Base-by-base conservation (phyloP, 2,113 vertebrate species). In the Istiophorus platypterus region DNA sequence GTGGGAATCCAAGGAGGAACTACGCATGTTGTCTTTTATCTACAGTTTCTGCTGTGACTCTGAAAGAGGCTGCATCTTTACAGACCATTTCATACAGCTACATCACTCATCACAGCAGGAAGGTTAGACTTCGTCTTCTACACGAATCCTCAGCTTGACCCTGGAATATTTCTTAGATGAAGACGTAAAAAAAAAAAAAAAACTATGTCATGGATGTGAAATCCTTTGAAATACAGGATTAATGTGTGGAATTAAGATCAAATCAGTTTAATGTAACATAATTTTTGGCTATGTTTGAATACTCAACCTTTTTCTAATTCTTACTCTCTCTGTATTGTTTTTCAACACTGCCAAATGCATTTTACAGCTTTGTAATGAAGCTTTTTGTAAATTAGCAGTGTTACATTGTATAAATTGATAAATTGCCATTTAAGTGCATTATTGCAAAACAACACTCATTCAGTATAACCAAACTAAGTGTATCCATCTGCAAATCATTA, bases 21-120 rank as follows among this genome's bases (percentile, higher is more conserved):
- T 87, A 89, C 78, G 78, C 86, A 86, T 91, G 84, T 93, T 94
- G 89, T 85, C 82, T 90, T 92, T 91, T 84, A 84, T 80, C 80
- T 84, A 78, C 82, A 85, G 86, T 84, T 82, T 90, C 85, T 90
- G 81, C 78, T 85, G 81, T 57, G 78, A 89, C 76, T 94, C 86
- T 81, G 84, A 86, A 86, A 88, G 74, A 93, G 90, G 58, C 93
- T 83, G 84, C 87, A 91, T 95, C 92, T 94, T 95, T 90, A 95
- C 90, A 95, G 93, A 85, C 93, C 93, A 96, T 96, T 94, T 71
- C 91, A 94, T 93, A 92, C 65, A 80, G 92, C 92, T 95, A 95
- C 86, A 94, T 92, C 92, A 94, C 95, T 92, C 93, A 96, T 95
- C 94, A 95, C 81, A 1, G 70, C 70, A 89, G 94, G 94, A 88